These are phyloP conservation scores for Drosophila atroscutellata DNA, from an alignment of 2,888 invertebrate species.

Conservation along the genomic window DNA sequence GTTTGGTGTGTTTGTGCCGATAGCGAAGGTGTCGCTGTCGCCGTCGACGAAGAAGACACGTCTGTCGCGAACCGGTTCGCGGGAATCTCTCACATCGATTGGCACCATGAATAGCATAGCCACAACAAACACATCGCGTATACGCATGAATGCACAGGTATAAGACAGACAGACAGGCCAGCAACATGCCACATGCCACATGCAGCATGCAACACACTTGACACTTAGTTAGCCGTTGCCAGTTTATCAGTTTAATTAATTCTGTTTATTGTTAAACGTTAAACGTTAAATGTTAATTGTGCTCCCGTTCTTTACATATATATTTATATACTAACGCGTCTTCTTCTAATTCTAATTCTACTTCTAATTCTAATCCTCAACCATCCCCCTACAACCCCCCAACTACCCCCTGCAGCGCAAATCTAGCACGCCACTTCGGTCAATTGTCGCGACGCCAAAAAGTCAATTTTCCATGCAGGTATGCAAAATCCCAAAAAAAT, in stretches of 20 bases:
- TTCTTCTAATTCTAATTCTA: slow-evolving; percentile 9
- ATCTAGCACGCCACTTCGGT: slow-evolving; percentile 80
- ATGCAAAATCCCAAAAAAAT: slow-evolving; percentile 53
- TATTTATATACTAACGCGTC: slow-evolving; percentile 62
- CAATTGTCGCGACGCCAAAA: slow-evolving; percentile 81
- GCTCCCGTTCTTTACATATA: slow-evolving; percentile 16
- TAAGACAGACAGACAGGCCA: slow-evolving; percentile 53
- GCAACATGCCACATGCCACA: slow-evolving; percentile 3
- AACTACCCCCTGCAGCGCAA: slow-evolving; percentile 79
- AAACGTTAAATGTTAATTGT: slow-evolving; percentile 30
- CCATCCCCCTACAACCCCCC: slow-evolving; percentile 34
- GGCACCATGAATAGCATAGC: slow-evolving; percentile 87
- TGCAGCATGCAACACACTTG: slow-evolving; percentile 12
- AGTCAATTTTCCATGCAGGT: slow-evolving; percentile 84
- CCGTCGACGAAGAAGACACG: slow-evolving; percentile 90
- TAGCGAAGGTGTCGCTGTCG: slow-evolving; percentile 94
- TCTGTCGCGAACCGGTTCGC: slow-evolving; percentile 91
- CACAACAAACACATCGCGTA: slow-evolving; percentile 86
- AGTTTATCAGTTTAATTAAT: slow-evolving; percentile 43
- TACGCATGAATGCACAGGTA: slow-evolving; percentile 85
- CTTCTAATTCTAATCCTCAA: slow-evolving; percentile 49
- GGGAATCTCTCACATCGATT: slow-evolving; percentile 91
- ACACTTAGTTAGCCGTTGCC: slow-evolving; percentile 18
- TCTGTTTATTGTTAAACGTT: slow-evolving; percentile 26
- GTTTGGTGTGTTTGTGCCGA: slow-evolving; percentile 96